Evolutionary conservation across 2,888 invertebrate genomes (phyloP), one percentile per base, ranked within the genome.

Genomic region (Quadroppia sp.): DNA sequence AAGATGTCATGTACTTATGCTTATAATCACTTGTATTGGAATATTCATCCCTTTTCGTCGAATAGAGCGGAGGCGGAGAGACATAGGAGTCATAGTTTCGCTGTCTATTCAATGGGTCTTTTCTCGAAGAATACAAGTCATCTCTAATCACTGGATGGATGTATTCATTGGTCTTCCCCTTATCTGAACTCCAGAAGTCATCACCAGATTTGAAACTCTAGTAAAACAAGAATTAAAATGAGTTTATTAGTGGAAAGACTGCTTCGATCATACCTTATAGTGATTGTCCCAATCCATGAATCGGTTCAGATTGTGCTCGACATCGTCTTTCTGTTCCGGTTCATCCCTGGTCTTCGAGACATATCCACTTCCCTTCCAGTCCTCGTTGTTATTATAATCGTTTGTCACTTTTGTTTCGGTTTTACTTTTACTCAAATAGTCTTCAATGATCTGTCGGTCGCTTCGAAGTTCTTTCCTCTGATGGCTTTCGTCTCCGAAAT

Each of bases 221-320:
- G n/a, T 13, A 11, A 1, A 28, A 56, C 28, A 30, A 56, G n/a
- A n/a, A n/a, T n/a, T n/a, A n/a, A n/a, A n/a, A n/a, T n/a, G n/a
- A n/a, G n/a, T n/a, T n/a, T n/a, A n/a, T n/a, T n/a, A n/a, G n/a
- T n/a, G n/a, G n/a, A n/a, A n/a, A n/a, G n/a, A n/a, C n/a, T n/a
- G n/a, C n/a, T n/a, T n/a, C n/a, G n/a, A 17, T 7, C n/a, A 32
- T 59, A 59, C 59, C 11, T 59, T 59, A 17, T 59, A 59, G n/a
- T 67, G 67, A 42, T 74, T 69, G n/a, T 69, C 74, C 45, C 48
- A 64, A 45, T 75, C 70, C 67, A 72, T 50, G 15, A 75, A 69
- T 11, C 69, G 50, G 45, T 75, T 67, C 20, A 71, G 69, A 36
- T 64, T 67, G 23, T 56, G 67, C n/a, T 72, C 40, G 3, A 72